These are phyloP conservation scores for Mastigias papua DNA, from an alignment of 30 jellyfish, hydroid and myxozoan species.

Conservation along the genomic window DNA sequence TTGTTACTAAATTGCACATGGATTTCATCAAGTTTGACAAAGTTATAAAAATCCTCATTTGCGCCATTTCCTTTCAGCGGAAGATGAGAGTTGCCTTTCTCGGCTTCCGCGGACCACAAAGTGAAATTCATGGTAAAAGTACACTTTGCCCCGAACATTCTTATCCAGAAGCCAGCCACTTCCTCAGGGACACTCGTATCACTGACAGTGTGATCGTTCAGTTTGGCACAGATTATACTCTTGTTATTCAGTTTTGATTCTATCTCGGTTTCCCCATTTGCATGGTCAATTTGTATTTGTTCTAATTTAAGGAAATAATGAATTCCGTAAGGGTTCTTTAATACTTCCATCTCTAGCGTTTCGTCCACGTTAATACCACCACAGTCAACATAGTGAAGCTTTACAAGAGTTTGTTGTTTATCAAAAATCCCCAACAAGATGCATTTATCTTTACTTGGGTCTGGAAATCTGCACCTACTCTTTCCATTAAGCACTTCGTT, in stretches of 20 bases:
- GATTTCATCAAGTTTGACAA: slow-evolving; percentile 57
- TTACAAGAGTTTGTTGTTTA: slow-evolving; percentile 46
- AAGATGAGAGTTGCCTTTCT: slow-evolving; percentile 4
- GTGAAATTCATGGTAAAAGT: slow-evolving; percentile 71
- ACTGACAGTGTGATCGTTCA: slow-evolving; percentile 81
- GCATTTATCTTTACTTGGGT: slow-evolving; percentile 83
- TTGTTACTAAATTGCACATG: slow-evolving; percentile 62
- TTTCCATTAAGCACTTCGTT: slow-evolving; percentile 76
- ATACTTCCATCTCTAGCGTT: slow-evolving; percentile 49
- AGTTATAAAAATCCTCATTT: slow-evolving; percentile 40
- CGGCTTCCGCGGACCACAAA: slow-evolving; percentile 81
- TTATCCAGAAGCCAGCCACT: slow-evolving; percentile 90
- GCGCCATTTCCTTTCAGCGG: slow-evolving; percentile 14
- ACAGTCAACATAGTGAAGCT: slow-evolving; percentile 53
- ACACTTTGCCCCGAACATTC: slow-evolving; percentile 75
- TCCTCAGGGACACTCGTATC: slow-evolving; percentile 76
- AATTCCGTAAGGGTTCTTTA: slow-evolving; percentile 31
- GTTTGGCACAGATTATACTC: slow-evolving; percentile 60
- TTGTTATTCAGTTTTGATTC: slow-evolving; percentile 18
- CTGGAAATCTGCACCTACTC: slow-evolving; percentile 83
- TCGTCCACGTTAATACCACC: slow-evolving; percentile 55
- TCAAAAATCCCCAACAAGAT: slow-evolving; percentile 80
- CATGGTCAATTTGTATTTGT: slow-evolving; percentile 56
- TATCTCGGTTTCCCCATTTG: slow-evolving; percentile 36
- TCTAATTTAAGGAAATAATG: slow-evolving; percentile 61